Evolutionary conservation across 2,797 vertebrate species (phyloP).

Genomic region (Yasuhikotakia modesta): DNA sequence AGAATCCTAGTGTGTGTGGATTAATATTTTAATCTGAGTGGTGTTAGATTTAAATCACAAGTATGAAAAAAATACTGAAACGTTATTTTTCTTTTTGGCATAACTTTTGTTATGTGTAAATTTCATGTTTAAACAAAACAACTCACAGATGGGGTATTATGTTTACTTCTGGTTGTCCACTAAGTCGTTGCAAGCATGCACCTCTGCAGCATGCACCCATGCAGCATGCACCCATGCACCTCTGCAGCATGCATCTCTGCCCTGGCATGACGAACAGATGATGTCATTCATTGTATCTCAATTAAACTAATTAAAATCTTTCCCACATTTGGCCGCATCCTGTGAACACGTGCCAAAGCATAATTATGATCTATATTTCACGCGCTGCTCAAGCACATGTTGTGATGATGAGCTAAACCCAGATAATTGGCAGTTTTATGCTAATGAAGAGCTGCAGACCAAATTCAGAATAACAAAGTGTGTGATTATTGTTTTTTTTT

Average conservation of each 20-base stretch:
- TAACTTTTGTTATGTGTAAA: slow-evolving; percentile 11
- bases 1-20: neutral
- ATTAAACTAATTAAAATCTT: slow-evolving; percentile 13
- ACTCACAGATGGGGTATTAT: slow-evolving; percentile 7
- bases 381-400: slow-evolving; percentile 34
- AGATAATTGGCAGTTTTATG: slow-evolving; percentile 47
- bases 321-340: neutral
- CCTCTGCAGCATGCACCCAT: no score
- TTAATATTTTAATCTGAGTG: neutral
- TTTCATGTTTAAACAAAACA: neutral
- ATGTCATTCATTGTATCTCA: slow-evolving; percentile 25
- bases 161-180: slow-evolving; percentile 19
- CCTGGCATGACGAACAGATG: slow-evolving; percentile 8
- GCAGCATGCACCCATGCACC: no score
- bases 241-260: no score
- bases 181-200: neutral
- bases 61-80: neutral
- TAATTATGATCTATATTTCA: slow-evolving; percentile 52
- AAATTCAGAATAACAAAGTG: neutral
- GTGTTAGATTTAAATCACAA: neutral
- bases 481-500: no score
- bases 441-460: slow-evolving; percentile 26
- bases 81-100: neutral
- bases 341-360: slow-evolving; percentile 30
- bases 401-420: slow-evolving; percentile 42